Base-by-base conservation (phyloP, 2,888 invertebrate species). In the Trissolcus brochymenae region DNA sequence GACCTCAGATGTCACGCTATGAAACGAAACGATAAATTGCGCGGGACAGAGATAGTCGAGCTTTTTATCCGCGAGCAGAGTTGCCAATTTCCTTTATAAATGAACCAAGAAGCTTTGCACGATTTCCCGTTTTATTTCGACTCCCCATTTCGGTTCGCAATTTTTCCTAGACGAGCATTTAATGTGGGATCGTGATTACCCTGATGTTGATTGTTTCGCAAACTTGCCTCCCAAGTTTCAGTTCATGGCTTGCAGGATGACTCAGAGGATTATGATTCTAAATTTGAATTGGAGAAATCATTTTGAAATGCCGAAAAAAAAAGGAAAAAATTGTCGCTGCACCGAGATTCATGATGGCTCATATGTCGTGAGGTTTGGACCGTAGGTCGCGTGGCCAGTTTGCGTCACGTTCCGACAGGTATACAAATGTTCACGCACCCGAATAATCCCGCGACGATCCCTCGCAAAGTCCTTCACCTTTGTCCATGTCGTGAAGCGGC, bases 371-470 rank as follows among this genome's bases (percentile, higher is more conserved):
- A 19, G 54, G n/a, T 6, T 25, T n/a, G 53, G 29, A 46, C 46
- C 6, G 65, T 64, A 35, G 55, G 62, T 21, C 60, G 67, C 51
- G 61, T 71, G 70, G 71, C 65, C 71, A 55, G 43, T 51, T 66
- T 76, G 65, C 65, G 55, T 73, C 74, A 60, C 53, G 46, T 46
- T 16, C 46, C 57, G 80, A 80, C 79, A 73, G 59, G 55, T 79
- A 35, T 35, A 80, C 72, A 79, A 81, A 80, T 78, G 81, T 78
- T 72, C 70, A 55, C 72, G 76, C 79, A 80, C 79, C 75, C 67
- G 71, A 80, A 79, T 80, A 78, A 80, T 80, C 81, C 79, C 59
- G 59, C 77, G 74, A 76, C 65, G 51, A 59, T 53, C 53, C 59
- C 59, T 59, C 53, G 41, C 43, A 59, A 67, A 67, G 59, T 59